phyloP scores from a whole-genome alignment of 2,888 invertebrate species.

The Andrena fulva region DNA sequence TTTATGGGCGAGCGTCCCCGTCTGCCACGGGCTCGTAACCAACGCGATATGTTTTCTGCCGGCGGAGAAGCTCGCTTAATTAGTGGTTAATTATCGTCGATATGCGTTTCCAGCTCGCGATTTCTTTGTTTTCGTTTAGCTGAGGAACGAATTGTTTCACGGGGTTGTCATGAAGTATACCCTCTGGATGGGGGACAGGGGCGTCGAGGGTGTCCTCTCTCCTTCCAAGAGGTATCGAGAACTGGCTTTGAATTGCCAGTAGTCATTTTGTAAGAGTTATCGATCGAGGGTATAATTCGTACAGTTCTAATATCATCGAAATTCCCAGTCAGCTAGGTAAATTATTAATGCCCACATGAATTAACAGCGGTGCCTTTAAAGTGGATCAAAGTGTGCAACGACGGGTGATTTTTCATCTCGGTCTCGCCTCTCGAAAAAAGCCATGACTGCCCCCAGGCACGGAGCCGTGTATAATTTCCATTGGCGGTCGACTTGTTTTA shows the following conservation, averaged over 20 bases:
- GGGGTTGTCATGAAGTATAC: too few species aligned
- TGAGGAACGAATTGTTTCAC: too few species aligned
- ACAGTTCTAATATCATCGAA: too few species aligned
- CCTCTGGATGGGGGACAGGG: too few species aligned
- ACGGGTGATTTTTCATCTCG: neutral
- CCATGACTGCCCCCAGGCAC: neutral
- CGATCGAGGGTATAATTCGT: too few species aligned
- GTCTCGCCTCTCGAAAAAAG: neutral
- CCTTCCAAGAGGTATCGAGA: too few species aligned
- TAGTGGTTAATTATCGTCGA: conserved; percentile 32
- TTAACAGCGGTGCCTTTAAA: neutral
- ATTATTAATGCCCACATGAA: neutral
- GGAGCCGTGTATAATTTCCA: conserved; percentile 17
- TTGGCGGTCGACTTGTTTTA: conserved; percentile 17
- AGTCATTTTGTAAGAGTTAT: too few species aligned
- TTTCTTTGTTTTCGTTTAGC: neutral
- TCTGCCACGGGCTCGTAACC: conserved; percentile 3
- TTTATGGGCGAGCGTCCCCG: conserved; percentile 1
- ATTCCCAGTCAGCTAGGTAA: neutral
- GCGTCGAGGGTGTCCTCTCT: too few species aligned
- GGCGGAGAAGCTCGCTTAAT: conserved; percentile 11
- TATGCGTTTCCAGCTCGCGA: neutral
- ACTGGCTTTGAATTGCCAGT: too few species aligned
- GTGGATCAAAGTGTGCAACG: neutral
- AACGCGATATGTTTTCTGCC: neutral